Evolutionary conservation across 2,797 vertebrate species (phyloP).

Genomic region (Melanotaenia parkinsoni): DNA sequence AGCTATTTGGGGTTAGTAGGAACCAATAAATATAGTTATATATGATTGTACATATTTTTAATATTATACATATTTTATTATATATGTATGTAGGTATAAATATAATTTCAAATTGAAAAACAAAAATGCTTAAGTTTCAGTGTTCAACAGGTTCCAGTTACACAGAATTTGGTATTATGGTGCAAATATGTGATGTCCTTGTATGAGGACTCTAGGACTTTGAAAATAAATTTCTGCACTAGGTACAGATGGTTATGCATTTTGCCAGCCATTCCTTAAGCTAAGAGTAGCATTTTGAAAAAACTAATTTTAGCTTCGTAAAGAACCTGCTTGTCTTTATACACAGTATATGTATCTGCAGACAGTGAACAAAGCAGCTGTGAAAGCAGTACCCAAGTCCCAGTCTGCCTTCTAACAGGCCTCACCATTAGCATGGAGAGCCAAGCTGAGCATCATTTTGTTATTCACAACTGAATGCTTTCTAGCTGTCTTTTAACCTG

Average conservation of each 20-base stretch:
- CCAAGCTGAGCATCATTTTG: neutral
- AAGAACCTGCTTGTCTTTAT: neutral
- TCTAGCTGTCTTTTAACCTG: neutral
- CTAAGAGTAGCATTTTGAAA: constrained; percentile 2
- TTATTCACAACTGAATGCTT: neutral
- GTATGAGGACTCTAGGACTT: neutral
- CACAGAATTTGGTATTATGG: too few species aligned
- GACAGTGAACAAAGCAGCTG: neutral
- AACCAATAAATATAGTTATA: too few species aligned
- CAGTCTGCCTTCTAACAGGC: neutral
- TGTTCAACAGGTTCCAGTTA: too few species aligned
- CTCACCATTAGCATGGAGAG: neutral
- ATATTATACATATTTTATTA: too few species aligned
- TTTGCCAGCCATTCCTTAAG: constrained; percentile 6
- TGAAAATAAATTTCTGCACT: constrained; percentile 26
- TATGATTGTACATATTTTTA: too few species aligned
- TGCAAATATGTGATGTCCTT: too few species aligned
- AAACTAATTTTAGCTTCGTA: neutral
- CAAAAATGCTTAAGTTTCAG: too few species aligned
- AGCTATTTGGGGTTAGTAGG: too few species aligned
- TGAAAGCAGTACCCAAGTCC: neutral
- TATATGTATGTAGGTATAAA: too few species aligned
- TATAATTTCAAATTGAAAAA: too few species aligned
- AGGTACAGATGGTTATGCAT: constrained; percentile 4
- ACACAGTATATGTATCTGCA: too few species aligned